Conservation (phyloP, 2,888 invertebrate species). For the Meiosimyza decipiens region DNA sequence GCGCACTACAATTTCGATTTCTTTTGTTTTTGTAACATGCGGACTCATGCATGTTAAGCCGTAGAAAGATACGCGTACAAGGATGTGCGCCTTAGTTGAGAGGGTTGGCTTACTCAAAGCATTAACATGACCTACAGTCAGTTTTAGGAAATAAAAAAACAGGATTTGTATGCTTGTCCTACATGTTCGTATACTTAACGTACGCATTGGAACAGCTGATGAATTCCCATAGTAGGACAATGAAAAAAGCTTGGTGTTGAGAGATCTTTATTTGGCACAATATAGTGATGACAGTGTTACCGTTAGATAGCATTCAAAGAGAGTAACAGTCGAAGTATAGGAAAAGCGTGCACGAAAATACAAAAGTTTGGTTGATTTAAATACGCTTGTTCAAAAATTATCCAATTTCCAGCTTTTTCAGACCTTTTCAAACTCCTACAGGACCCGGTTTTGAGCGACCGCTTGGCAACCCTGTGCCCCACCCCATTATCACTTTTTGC, state of each 20-base stretch:
- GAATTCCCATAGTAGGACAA: slow-evolving; percentile 35
- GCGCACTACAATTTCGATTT: slow-evolving; percentile 1
- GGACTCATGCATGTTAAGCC: slow-evolving; percentile 19
- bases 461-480: no score
- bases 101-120: slow-evolving; percentile 39
- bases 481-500: no score
- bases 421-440: no score
- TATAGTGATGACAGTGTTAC: not conserved
- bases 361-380: no score
- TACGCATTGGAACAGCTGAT: slow-evolving; percentile 38
- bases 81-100: not conserved
- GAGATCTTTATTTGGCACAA: slow-evolving; percentile 11
- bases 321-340: no score
- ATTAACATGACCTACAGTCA: slow-evolving; percentile 38
- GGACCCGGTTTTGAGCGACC: no score
- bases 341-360: no score
- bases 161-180: slow-evolving; percentile 38
- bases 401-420: no score
- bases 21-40: slow-evolving; percentile 7
- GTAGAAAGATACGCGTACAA: not conserved
- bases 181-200: slow-evolving; percentile 34
- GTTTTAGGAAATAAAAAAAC: not conserved
- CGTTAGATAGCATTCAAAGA: no score
- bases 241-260: not conserved
- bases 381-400: no score